Evolutionary conservation across 2,113 vertebrate species (phyloP).

Genomic region (Ariopsis seemanni): DNA sequence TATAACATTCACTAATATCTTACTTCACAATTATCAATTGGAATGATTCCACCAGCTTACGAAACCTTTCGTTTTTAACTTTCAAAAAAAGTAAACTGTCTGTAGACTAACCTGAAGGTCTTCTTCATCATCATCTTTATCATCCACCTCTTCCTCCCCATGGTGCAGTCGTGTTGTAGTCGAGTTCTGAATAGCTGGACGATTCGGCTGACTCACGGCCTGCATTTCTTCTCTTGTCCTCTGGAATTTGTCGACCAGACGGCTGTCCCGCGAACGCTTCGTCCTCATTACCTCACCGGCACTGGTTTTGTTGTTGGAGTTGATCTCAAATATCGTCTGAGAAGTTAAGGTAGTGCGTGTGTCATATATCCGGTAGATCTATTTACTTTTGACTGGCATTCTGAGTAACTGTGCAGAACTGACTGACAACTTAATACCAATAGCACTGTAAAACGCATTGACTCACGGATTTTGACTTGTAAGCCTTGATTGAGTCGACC

Average conservation of each 20-base stretch:
- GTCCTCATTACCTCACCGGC: slow-evolving; percentile 86
- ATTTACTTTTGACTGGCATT: not conserved
- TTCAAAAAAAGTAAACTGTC: not conserved
- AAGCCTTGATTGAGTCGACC: too few species aligned
- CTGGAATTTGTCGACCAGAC: slow-evolving; percentile 78
- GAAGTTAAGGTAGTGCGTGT: not conserved
- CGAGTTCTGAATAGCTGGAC: not conserved
- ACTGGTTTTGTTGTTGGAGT: slow-evolving; percentile 78
- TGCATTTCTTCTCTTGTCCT: slow-evolving; percentile 66
- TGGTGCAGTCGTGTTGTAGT: not conserved
- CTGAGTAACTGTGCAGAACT: not conserved
- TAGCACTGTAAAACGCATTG: too few species aligned
- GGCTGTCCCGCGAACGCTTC: slow-evolving; percentile 78
- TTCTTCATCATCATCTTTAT: slow-evolving; percentile 58
- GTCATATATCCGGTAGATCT: not conserved
- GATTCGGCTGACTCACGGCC: slow-evolving; percentile 49
- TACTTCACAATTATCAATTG: not conserved
- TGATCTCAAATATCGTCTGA: slow-evolving; percentile 97
- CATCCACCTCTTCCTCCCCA: slow-evolving; percentile 57
- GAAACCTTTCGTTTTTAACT: not conserved
- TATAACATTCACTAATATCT: too few species aligned
- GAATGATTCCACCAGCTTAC: not conserved
- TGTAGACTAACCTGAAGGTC: slow-evolving; percentile 61
- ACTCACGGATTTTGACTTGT: too few species aligned
- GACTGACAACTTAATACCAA: not conserved